Evolutionary conservation across 2,888 invertebrate genomes (phyloP), one percentile per base, ranked within the genome.

Genomic region (Slavum lentiscoides): DNA sequence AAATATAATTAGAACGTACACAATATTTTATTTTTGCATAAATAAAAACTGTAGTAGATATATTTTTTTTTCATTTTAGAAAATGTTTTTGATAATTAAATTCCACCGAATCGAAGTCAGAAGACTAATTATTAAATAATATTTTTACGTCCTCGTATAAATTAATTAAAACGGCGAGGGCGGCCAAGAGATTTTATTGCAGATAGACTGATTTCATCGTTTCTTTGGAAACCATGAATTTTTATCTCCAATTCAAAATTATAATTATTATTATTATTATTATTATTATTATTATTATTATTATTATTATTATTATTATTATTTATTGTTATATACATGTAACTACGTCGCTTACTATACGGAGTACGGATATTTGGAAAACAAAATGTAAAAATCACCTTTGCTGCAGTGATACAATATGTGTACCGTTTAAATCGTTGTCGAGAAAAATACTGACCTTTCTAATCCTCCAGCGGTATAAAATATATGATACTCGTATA

Each of bases 361-460:
- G 39, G 3, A 3, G 39, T 7, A 39, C 39, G 21, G 30, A 69
- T 55, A 55, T 70, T n/a, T n/a, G 37, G 30, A 70, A 70, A 37
- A 37, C 30, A 5, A 69, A 30, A 69, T 53, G 1, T 13, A 6
- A 55, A 53, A 68, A 69, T 53, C 53, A 49, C 49, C 7, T 43
- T 7, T 43, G 6, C 43, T 43, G 9, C 43, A 43, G 1, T 8
- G 23, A 43, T 15, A 43, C 5, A 66, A 43, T 68, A 30, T 17
- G 43, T 43, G 43, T 11, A 23, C 30, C 37, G 68, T 53, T 17
- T 69, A 53, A 69, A 69, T 69, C 19, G 53, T 69, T 69, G 49
- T 49, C 53, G 19, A 19, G 19, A 49, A 43, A 43, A 30, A 53
- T 23, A 68, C 68, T 30, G 68, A 53, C 23, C 53, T 68, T 19